Conservation (phyloP, 2,113 vertebrate genomes). For the Promerops cafer region DNA sequence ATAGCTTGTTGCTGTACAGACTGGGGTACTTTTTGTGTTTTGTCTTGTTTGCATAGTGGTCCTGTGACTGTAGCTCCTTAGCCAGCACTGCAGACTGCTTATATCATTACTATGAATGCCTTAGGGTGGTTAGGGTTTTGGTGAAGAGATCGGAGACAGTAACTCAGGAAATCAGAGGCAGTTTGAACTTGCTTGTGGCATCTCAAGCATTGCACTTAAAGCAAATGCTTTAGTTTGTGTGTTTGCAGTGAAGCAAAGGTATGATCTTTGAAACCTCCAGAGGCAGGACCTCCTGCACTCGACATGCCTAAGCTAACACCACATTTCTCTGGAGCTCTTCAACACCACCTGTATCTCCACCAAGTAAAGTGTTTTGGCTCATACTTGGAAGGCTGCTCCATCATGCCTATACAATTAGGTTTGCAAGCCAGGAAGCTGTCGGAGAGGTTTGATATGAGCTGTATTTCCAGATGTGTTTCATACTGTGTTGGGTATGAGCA, state of each 20-base stretch:
- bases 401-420: not conserved
- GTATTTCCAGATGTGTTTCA: not conserved
- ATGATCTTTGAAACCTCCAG: not conserved
- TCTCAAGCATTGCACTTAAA: not conserved
- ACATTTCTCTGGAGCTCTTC: not conserved
- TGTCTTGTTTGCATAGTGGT: not conserved
- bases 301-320: rapidly evolving
- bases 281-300: not conserved
- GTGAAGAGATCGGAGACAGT: not conserved
- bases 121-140: not conserved
- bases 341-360: not conserved
- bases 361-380: not conserved
- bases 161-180: not conserved
- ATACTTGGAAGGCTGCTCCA: not conserved
- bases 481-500: not conserved
- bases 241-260: not conserved
- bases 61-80: not conserved
- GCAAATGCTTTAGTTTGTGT: not conserved
- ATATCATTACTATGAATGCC: not conserved
- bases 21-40: not conserved
- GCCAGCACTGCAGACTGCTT: not conserved
- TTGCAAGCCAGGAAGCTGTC: not conserved
- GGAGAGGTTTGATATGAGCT: not conserved
- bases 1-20: not conserved
- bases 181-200: not conserved